Percentiles rank a stretch among this genome's conserved stretches.
Evolutionary conservation across 1,140 invertebrate genomes (phyloP).

Genomic region (Apis laboriosa): DNA sequence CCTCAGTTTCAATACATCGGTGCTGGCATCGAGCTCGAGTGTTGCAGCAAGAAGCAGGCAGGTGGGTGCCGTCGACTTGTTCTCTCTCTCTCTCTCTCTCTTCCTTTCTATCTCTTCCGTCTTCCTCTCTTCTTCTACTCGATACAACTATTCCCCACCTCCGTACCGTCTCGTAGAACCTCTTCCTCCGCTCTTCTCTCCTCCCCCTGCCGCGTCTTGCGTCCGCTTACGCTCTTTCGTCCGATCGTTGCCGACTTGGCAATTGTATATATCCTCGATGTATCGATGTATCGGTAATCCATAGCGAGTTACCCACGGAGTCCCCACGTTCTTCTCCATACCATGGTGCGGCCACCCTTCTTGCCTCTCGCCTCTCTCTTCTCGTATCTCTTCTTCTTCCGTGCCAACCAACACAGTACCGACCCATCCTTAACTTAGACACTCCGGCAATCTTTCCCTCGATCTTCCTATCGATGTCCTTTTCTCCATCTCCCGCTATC

Average conservation of each 20-base stretch:
- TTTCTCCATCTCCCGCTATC: constrained; percentile 4
- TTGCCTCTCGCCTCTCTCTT: neutral
- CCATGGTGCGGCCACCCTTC: too few species aligned
- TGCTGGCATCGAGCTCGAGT: constrained; percentile 53
- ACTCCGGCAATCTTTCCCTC: constrained; percentile 19
- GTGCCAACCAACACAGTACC: constrained; percentile 24
- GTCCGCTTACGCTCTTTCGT: neutral
- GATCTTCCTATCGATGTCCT: constrained; percentile 30
- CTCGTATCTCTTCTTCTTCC: constrained; percentile 19
- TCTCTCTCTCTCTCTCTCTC: constrained; percentile 17
- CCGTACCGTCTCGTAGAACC: neutral
- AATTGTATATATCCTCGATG: constrained; percentile 12
- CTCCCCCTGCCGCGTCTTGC: neutral
- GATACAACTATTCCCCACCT: neutral
- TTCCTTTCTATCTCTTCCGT: constrained; percentile 6
- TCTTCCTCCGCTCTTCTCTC: constrained; percentile 9
- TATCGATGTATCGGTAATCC: constrained; percentile 61
- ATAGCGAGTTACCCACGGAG: constrained; percentile 31
- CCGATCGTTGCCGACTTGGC: constrained; percentile 34
- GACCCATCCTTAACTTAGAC: constrained; percentile 16
- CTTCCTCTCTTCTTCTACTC: neutral
- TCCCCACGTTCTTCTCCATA: too few species aligned
- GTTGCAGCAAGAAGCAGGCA: constrained; percentile 54
- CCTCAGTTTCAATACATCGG: constrained; percentile 60
- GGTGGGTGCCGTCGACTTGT: constrained; percentile 43